These are phyloP conservation scores for Parnassius orleans DNA, from an alignment of 2,888 invertebrate species.

Conservation along the genomic window DNA sequence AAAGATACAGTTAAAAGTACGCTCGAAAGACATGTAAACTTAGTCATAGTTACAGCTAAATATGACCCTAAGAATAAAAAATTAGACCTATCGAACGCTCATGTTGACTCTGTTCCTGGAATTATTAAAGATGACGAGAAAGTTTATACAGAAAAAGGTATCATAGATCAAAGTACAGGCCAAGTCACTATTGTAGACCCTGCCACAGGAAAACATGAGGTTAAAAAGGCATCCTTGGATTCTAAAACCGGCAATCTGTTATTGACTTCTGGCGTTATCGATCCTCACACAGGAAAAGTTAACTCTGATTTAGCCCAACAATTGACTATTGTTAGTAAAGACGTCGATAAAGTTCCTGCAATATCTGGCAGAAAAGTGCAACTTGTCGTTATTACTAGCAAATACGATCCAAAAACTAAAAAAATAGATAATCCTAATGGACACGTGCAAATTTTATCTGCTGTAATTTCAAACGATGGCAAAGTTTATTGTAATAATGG, in stretches of 20 bases:
- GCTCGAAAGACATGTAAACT: conserved; percentile 63
- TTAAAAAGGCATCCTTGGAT: conserved; percentile 82
- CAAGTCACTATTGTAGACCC: conserved; percentile 78
- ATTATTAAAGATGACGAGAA: conserved; percentile 64
- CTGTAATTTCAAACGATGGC: conserved; percentile 59
- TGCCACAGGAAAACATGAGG: conserved; percentile 80
- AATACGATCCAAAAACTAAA: conserved; percentile 77
- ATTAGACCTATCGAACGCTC: conserved; percentile 66
- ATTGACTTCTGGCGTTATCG: conserved; percentile 72
- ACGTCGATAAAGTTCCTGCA: conserved; percentile 49
- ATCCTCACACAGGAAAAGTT: conserved; percentile 75
- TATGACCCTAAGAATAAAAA: conserved; percentile 74
- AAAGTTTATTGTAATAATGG: conserved; percentile 78
- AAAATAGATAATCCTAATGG: conserved; percentile 77
- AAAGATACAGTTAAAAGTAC: conserved; percentile 47
- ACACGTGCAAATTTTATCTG: conserved; percentile 68
- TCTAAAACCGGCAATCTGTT: conserved; percentile 81
- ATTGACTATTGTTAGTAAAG: conserved; percentile 56
- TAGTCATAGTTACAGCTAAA: conserved; percentile 76
- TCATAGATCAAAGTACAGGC: conserved; percentile 78
- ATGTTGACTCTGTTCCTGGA: conserved; percentile 56
- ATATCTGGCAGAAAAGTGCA: conserved; percentile 66
- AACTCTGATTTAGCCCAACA: conserved; percentile 77
- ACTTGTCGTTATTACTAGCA: conserved; percentile 73
- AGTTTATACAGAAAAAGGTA: conserved; percentile 77